Conservation (phyloP, 2,888 invertebrate genomes). For the Agrochola macilenta region DNA sequence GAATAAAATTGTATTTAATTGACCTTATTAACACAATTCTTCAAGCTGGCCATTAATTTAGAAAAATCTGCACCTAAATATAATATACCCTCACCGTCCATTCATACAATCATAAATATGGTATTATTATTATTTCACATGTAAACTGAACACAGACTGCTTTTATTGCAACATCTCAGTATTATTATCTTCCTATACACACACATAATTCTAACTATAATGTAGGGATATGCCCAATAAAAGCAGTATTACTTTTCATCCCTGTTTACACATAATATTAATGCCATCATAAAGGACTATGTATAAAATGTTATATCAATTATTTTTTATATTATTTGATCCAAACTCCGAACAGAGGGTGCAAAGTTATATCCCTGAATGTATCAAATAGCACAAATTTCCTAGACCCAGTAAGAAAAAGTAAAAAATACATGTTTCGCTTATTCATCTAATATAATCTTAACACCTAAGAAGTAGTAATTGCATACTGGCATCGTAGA, state of each 20-base stretch:
- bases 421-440: slow-evolving; percentile 51
- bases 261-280: slow-evolving; percentile 4
- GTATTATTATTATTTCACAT: slow-evolving; percentile 16
- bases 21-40: slow-evolving; percentile 62
- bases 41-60: slow-evolving; percentile 59
- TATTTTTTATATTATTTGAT: slow-evolving; percentile 10
- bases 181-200: background rate
- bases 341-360: slow-evolving; percentile 1
- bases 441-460: slow-evolving; percentile 54
- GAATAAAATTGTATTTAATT: slow-evolving; percentile 59
- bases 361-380: slow-evolving; percentile 17
- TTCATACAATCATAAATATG: slow-evolving; percentile 37
- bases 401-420: slow-evolving; percentile 26
- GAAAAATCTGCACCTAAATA: slow-evolving; percentile 70
- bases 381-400: slow-evolving; percentile 25
- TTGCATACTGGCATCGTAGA: slow-evolving; percentile 54
- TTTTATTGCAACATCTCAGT: slow-evolving; percentile 12
- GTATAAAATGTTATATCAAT: slow-evolving; percentile 10
- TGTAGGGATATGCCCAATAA: slow-evolving; percentile 14
- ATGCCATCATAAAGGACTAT: background rate
- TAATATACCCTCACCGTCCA: slow-evolving; percentile 71
- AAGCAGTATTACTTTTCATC: slow-evolving; percentile 8
- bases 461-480: slow-evolving; percentile 52
- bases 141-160: slow-evolving; percentile 10
- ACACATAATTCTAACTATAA: slow-evolving; percentile 2